phyloP scores from a whole-genome alignment of 2,888 invertebrate genomes.

The Rhodophaea formosa region DNA sequence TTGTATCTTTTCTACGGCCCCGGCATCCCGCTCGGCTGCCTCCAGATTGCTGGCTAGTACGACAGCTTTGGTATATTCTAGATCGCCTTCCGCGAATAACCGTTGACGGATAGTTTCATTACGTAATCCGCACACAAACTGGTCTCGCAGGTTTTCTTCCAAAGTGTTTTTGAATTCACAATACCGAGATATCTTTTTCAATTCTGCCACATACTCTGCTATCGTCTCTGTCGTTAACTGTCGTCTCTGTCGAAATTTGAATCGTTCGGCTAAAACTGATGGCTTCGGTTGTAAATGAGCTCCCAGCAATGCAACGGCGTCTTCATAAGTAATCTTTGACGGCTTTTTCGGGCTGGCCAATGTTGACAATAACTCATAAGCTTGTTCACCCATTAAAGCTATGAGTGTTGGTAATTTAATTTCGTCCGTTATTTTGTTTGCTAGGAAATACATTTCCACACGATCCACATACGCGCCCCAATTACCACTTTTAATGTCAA shows the following conservation, averaged over 20 bases:
- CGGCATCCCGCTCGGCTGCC: neutral
- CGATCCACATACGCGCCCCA: neutral
- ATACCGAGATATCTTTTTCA: neutral
- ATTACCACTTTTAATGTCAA: neutral
- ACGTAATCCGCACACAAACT: no score
- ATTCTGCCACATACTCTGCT: neutral
- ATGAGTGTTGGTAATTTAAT: slow-evolving; percentile 1
- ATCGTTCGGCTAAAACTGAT: neutral
- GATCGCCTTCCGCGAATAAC: neutral
- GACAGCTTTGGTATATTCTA: neutral
- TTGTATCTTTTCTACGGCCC: neutral
- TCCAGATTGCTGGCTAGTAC: neutral
- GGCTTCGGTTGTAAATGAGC: neutral
- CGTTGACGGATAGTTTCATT: no score
- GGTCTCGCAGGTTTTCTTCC: neutral
- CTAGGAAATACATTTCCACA: slow-evolving; percentile 3
- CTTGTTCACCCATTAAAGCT: no score
- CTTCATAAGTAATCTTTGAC: no score
- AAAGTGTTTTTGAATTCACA: neutral
- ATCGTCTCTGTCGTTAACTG: neutral
- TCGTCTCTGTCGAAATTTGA: no score
- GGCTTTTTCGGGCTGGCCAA: no score
- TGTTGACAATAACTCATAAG: no score
- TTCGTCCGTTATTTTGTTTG: neutral
- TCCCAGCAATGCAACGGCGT: neutral